phyloP scores from a whole-genome alignment of 1,140 invertebrate genomes.

The Scaptomyza hsui region DNA sequence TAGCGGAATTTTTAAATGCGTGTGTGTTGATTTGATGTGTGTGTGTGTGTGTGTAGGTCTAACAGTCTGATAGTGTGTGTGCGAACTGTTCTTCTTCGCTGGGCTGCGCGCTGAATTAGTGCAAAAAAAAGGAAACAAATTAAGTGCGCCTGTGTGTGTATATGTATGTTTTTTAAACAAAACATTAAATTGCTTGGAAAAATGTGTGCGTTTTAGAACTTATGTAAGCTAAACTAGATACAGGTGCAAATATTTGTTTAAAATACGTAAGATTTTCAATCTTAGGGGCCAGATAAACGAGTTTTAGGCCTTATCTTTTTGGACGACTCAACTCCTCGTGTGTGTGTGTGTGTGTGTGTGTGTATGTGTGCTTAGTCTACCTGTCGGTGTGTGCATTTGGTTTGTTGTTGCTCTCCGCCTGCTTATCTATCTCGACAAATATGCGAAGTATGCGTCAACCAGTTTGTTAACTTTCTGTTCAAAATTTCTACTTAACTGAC shows the following conservation, averaged over 20 bases:
- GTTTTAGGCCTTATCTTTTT: conserved; percentile 50
- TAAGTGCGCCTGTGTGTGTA: conserved; percentile 17
- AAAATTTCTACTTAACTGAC: conserved; percentile 66
- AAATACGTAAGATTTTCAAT: conserved; percentile 44
- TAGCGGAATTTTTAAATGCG: conserved; percentile 62
- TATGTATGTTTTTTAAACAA: conserved; percentile 40
- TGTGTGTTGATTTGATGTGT: conserved; percentile 18
- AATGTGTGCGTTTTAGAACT: conserved; percentile 24
- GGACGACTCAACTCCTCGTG: conserved; percentile 6
- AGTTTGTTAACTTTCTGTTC: conserved; percentile 79
- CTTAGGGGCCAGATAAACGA: conserved; percentile 49
- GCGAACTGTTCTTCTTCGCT: conserved; percentile 50
- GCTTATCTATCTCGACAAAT: conserved; percentile 78
- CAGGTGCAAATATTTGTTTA: conserved; percentile 49
- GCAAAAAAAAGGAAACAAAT: conserved; percentile 53
- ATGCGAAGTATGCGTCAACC: conserved; percentile 81
- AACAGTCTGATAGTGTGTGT: conserved; percentile 7
- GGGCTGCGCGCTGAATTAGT: conserved; percentile 50
- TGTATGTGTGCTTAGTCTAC: neutral
- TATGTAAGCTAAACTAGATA: conserved; percentile 40
- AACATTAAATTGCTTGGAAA: conserved; percentile 30
- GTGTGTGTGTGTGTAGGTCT: conserved; percentile 17
- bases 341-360: neutral
- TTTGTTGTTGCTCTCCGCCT: conserved; percentile 24
- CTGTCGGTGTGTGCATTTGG: conserved; percentile 18